Percentiles rank a stretch among this genome's conserved stretches.
These are phyloP conservation scores for Brachionus calyciflorus DNA, from an alignment of 1,140 invertebrate species.

Conservation along the genomic window DNA sequence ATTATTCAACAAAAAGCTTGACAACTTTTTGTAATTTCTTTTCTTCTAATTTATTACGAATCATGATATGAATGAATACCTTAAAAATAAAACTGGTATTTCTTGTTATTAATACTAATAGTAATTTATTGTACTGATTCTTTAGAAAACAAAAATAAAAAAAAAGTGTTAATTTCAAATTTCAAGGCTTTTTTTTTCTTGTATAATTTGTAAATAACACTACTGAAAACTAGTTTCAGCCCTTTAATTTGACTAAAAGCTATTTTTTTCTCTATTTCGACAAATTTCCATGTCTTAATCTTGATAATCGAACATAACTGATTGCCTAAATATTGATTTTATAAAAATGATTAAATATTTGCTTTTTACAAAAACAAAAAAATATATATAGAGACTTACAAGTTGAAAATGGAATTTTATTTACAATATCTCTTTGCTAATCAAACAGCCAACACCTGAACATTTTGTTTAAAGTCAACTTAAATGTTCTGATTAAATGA, in stretches of 20 bases:
- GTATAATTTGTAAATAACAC: slow-evolving; percentile 42
- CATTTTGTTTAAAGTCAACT: no score
- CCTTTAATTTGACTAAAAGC: no score
- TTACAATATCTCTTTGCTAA: not conserved
- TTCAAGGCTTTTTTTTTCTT: not conserved
- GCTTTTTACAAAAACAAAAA: not conserved
- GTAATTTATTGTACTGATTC: not conserved
- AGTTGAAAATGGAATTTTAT: slow-evolving; percentile 21
- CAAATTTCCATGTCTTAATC: slow-evolving; percentile 3
- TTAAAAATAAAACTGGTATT: slow-evolving; percentile 16
- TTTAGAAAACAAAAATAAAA: slow-evolving; percentile 26
- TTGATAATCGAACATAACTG: slow-evolving; percentile 28
- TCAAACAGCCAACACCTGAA: slow-evolving; percentile 1
- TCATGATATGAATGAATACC: no score
- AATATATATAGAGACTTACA: no score
- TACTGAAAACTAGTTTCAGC: not conserved
- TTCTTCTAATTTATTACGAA: no score
- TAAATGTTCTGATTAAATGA: no score
- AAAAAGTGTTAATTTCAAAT: slow-evolving; percentile 40
- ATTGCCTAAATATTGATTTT: slow-evolving; percentile 32
- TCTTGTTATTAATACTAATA: not conserved
- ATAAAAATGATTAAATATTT: slow-evolving; percentile 36
- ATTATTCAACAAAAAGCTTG: no score
- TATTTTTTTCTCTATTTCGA: no score
- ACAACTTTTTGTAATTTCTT: no score